These are phyloP conservation scores for Nineta flava DNA, from an alignment of 2,888 invertebrate genomes.

Conservation along the genomic window DNA sequence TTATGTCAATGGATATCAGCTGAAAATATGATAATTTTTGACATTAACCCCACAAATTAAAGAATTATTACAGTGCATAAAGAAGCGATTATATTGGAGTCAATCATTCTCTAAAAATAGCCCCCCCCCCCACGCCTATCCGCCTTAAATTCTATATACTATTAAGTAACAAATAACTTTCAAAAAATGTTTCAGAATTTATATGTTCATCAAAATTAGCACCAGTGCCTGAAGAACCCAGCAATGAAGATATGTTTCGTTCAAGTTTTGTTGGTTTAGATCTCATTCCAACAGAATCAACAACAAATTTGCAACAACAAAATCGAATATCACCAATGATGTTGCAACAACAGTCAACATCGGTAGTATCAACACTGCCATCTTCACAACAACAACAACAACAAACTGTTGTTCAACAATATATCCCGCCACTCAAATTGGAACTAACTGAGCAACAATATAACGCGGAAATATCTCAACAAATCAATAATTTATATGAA, in stretches of 20 bases:
- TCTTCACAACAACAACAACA: background rate
- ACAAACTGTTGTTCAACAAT: background rate
- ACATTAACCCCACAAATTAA: too few species aligned
- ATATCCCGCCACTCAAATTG: background rate
- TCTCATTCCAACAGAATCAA: conserved; percentile 12
- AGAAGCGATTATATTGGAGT: too few species aligned
- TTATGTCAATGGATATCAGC: too few species aligned
- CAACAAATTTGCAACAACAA: conserved; percentile 10
- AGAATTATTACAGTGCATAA: too few species aligned
- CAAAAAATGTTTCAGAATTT: background rate
- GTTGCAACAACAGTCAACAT: background rate
- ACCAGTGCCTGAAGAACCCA: conserved; percentile 41
- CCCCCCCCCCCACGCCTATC: too few species aligned
- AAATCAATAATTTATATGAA: background rate
- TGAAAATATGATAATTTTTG: too few species aligned
- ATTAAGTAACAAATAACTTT: too few species aligned
- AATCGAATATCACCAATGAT: background rate
- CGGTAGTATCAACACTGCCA: background rate
- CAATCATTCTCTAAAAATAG: too few species aligned
- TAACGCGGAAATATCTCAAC: background rate
- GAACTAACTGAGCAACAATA: background rate
- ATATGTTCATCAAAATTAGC: conserved; percentile 29
- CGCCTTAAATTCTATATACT: too few species aligned
- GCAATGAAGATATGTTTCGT: conserved; percentile 14
- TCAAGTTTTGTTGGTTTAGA: conserved; percentile 21